Evolutionary conservation across 2,888 invertebrate species (phyloP).

Genomic region (Oithona nana): DNA sequence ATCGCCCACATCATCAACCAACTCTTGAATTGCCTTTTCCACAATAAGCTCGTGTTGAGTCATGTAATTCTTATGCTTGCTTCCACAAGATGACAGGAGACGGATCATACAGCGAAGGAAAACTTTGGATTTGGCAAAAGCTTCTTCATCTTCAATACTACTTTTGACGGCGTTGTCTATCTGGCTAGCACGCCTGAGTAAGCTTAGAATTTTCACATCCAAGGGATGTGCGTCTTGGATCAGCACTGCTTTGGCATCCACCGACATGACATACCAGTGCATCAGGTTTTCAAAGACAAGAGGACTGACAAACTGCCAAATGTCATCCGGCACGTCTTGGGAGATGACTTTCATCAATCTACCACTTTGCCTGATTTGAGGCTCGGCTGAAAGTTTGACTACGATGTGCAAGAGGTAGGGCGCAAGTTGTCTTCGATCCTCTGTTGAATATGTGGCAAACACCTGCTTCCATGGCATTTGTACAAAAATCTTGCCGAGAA

Average conservation of each 20-base stretch:
- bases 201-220: too few relatives aligned
- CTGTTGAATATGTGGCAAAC: slow-evolving; percentile 18
- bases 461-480: slow-evolving; percentile 41
- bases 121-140: neutral
- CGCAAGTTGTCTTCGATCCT: neutral
- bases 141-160: neutral
- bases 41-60: neutral
- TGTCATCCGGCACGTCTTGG: neutral
- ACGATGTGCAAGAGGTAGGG: neutral
- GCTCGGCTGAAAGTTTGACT: slow-evolving; percentile 8
- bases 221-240: too few relatives aligned
- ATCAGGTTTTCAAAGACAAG: slow-evolving; percentile 42
- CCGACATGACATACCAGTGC: slow-evolving; percentile 47
- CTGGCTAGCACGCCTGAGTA: too few relatives aligned
- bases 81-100: neutral
- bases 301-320: slow-evolving; percentile 43
- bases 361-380: neutral
- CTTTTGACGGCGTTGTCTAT: neutral
- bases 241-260: neutral
- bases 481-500: slow-evolving; percentile 48
- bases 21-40: neutral
- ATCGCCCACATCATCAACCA: neutral
- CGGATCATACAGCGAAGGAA: neutral
- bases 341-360: neutral
- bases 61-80: neutral